These are phyloP conservation scores for Octodon degus DNA, from an alignment of 2,113 vertebrate genomes.

Conservation along the genomic window DNA sequence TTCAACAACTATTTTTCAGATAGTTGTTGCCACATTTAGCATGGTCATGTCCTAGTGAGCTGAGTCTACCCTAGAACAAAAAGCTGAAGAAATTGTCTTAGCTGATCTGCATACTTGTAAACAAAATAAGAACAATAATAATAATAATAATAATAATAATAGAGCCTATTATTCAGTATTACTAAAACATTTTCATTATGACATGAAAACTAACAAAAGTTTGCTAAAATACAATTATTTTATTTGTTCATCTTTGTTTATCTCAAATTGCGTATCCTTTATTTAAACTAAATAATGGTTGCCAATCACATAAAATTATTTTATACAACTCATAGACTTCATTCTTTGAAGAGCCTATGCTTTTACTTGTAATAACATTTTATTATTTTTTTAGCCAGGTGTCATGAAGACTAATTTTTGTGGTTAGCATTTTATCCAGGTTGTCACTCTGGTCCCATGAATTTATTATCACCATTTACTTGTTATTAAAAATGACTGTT, in stretches of 20 bases:
- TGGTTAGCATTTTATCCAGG: background rate
- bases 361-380: conserved; percentile 5
- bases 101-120: background rate
- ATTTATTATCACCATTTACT: background rate
- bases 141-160: background rate
- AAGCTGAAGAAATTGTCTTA: background rate
- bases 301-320: conserved; percentile 27
- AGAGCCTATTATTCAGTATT: background rate
- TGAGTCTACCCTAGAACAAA: background rate
- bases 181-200: background rate
- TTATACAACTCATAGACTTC: background rate
- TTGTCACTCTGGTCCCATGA: background rate
- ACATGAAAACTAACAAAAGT: background rate
- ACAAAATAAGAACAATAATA: background rate
- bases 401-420: background rate
- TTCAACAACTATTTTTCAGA: background rate
- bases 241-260: conserved; percentile 1
- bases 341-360: conserved; percentile 1
- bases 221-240: conserved; percentile 9
- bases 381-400: conserved; percentile 30
- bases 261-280: conserved; percentile 5
- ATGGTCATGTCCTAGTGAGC: background rate
- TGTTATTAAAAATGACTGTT: background rate
- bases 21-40: background rate
- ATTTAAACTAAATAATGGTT: background rate